phyloP scores from a whole-genome alignment of 2,888 invertebrate species.

The Hypomecis punctinalis region DNA sequence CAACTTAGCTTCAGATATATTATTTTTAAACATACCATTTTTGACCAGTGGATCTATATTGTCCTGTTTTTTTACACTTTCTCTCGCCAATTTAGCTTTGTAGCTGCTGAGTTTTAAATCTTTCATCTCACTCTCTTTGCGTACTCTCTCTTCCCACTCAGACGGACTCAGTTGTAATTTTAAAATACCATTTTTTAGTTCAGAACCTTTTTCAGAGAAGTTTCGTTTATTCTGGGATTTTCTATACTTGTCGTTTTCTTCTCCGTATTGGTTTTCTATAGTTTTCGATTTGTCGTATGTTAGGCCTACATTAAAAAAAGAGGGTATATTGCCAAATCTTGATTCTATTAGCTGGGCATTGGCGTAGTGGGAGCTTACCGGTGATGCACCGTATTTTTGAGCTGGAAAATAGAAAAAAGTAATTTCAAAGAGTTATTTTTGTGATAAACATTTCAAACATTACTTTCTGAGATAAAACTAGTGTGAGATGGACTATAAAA shows the following conservation, averaged over 20 bases:
- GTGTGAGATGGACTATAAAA: no score
- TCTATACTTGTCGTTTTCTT: background rate
- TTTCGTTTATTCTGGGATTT: background rate
- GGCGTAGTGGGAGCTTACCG: constrained; percentile 13
- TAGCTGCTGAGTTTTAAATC: background rate
- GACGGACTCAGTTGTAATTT: constrained; percentile 2
- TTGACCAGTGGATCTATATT: constrained; percentile 4
- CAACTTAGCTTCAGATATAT: no score
- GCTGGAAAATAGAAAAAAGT: constrained; percentile 4
- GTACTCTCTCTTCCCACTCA: constrained; percentile 4
- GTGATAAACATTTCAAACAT: no score
- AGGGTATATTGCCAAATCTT: constrained; percentile 1
- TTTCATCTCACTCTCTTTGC: background rate
- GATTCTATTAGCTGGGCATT: constrained; percentile 5
- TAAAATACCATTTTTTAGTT: background rate
- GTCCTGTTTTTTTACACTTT: background rate
- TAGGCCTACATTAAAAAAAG: background rate
- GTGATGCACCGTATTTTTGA: constrained; percentile 8
- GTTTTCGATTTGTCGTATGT: background rate
- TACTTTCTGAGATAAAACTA: no score
- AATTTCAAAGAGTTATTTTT: no score
- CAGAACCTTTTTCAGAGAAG: background rate
- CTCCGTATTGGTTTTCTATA: background rate
- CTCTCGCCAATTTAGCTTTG: background rate
- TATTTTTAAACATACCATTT: background rate